Base-by-base conservation (phyloP, 2,113 vertebrate genomes). In the Emberiza fucata region DNA sequence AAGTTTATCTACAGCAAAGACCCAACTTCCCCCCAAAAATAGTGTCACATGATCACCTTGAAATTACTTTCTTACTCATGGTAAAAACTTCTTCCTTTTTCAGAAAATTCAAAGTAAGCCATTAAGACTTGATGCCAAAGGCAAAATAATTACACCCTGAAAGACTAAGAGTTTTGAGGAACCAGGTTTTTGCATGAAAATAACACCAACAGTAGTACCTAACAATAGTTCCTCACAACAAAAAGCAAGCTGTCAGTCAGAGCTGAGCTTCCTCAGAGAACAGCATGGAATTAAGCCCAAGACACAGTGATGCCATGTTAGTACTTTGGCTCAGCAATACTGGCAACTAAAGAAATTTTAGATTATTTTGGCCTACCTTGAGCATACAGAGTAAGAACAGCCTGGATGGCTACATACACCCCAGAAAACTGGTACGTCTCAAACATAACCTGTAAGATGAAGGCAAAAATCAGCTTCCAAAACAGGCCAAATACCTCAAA, bases 371-470 rank as follows among this genome's bases (percentile, higher is more conserved):
- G 97, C 98, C 83, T 98, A 99, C 99, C 99, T 99, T 99, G 99
- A 91, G 99, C 99, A 93, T 99, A 99, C 45, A 99, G 98, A 72
- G 99, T 99, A 93, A 99, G 98, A 94, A 99, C 99, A 86, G 99
- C 99, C 97, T 99, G 99, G 96, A 99, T 99, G 78, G 99, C 99
- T 94, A 99, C 99, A 95, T 99, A 99, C 53, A 99, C 99, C 37
- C 99, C 99, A 95, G 98, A 98, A 97, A 99, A 99, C 97, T 99
- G 99, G 97, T 99, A 99, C 2, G 98, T 99, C 98, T 99, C 99
- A 98, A 99, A 99, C 99, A 99, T 99, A 80, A 99, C 99, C 99
- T 99, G 97, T 19, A 97, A 96, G 59, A 92, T 9, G 50, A 96
- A 94, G 45, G 57, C 50, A 96, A 91, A 91, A 96, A 87, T 93